Conservation (phyloP, 2,888 invertebrate species). For the Vandiemenella viatica region DNA sequence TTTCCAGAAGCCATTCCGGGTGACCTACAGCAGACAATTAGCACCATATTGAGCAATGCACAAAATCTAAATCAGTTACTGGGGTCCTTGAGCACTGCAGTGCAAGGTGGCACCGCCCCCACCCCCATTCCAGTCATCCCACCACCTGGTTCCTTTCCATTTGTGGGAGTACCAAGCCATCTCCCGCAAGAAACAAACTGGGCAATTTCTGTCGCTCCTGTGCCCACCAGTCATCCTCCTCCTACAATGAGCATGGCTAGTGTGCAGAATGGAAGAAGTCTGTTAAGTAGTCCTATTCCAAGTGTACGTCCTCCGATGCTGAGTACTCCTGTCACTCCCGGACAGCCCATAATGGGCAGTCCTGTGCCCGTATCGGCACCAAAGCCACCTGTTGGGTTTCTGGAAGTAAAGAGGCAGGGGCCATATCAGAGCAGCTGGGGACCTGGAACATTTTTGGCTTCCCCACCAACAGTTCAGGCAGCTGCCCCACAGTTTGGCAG, state of each 20-base stretch:
- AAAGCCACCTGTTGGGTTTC: slow-evolving; percentile 15
- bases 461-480: slow-evolving; percentile 15
- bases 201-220: slow-evolving; percentile 6
- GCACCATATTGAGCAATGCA: slow-evolving; percentile 24
- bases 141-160: slow-evolving; percentile 9
- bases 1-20: slow-evolving; percentile 17
- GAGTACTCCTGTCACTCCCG: slow-evolving; percentile 16
- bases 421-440: slow-evolving; percentile 14
- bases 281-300: slow-evolving; percentile 19
- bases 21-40: slow-evolving; percentile 25
- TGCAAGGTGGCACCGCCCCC: slow-evolving; percentile 11
- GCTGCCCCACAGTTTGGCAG: slow-evolving; percentile 14
- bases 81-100: slow-evolving; percentile 19
- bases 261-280: slow-evolving; percentile 20
- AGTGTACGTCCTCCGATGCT: slow-evolving; percentile 18
- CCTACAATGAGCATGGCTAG: slow-evolving; percentile 17
- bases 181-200: slow-evolving; percentile 12
- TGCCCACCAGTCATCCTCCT: slow-evolving; percentile 5
- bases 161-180: slow-evolving; percentile 3
- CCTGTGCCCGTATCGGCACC: slow-evolving; percentile 17
- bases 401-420: slow-evolving; percentile 15
- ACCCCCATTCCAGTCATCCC: slow-evolving; percentile 12
- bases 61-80: slow-evolving; percentile 25
- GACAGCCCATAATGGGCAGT: slow-evolving; percentile 15
- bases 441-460: slow-evolving; percentile 12